Percentiles rank a stretch among this genome's conserved stretches.
phyloP scores from a whole-genome alignment of 1,140 invertebrate genomes.

The Zaprionus kolodkinae region DNA sequence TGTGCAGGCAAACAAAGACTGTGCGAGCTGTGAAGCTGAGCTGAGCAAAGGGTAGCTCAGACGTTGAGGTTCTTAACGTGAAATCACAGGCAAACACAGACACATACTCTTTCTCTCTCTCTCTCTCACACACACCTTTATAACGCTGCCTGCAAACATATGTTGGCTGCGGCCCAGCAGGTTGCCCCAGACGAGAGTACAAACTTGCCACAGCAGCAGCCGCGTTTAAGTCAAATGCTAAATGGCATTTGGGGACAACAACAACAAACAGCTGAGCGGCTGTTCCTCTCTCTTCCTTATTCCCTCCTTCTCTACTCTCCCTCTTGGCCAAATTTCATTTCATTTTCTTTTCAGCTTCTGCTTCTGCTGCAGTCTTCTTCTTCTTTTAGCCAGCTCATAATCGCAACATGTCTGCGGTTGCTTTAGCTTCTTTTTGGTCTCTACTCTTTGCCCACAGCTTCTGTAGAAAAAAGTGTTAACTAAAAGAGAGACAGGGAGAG shows the following conservation, averaged over 20 bases:
- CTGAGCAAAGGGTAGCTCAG: conserved; percentile 58
- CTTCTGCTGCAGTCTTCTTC: conserved; percentile 4
- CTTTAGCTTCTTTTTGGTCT: conserved; percentile 20
- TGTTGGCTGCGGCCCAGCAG: conserved; percentile 48
- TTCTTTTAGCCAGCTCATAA: conserved; percentile 23
- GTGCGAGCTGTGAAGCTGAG: conserved; percentile 1
- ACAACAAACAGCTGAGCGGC: conserved; percentile 65
- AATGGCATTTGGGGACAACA: conserved; percentile 77
- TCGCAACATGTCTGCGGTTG: conserved; percentile 70
- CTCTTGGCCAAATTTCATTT: conserved; percentile 43
- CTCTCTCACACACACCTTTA: conserved; percentile 29
- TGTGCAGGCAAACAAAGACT: conserved; percentile 41
- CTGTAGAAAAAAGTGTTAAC: conserved; percentile 65
- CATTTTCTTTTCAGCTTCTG: conserved; percentile 35
- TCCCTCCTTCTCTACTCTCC: not conserved
- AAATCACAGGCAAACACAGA: conserved; percentile 48
- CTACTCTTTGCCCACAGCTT: conserved; percentile 1
- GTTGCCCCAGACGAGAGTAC: not conserved
- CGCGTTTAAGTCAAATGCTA: conserved; percentile 76
- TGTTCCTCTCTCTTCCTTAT: too few species aligned
- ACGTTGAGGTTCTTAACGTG: conserved; percentile 62
- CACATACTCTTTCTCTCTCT: not conserved
- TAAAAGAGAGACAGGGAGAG: conserved; percentile 31
- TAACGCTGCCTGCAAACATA: conserved; percentile 60
- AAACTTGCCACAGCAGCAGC: conserved; percentile 40